Percentiles rank a stretch among this genome's conserved stretches.
Conservation (phyloP, 1,140 invertebrate species). For the Odontomachus brunneus region DNA sequence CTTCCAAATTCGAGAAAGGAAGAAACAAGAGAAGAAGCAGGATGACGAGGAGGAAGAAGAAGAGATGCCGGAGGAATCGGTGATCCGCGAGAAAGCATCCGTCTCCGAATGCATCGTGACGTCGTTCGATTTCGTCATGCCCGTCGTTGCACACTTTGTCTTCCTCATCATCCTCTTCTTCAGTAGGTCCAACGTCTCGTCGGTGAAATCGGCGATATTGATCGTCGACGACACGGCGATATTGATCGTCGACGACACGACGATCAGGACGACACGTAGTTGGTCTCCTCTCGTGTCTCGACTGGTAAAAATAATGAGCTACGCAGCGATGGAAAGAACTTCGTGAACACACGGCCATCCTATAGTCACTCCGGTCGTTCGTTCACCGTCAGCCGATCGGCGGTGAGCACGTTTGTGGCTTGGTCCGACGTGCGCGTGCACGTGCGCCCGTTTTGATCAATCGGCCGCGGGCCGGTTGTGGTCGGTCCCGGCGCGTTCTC, state of each 20-base stretch:
- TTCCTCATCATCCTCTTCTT: neutral
- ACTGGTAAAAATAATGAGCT: constrained; percentile 31
- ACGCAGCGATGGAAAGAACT: constrained; percentile 55
- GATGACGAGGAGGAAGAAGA: constrained; percentile 12
- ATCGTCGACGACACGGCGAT: constrained; percentile 22
- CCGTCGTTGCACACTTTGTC: constrained; percentile 6
- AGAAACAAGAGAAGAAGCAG: constrained; percentile 11
- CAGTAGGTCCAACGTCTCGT: constrained; percentile 8
- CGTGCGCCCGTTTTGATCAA: too few species aligned
- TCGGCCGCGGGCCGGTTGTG: constrained; percentile 13
- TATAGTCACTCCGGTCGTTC: constrained; percentile 77
- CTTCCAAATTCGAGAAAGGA: neutral
- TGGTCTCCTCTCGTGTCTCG: constrained; percentile 37
- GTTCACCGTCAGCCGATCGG: constrained; percentile 48
- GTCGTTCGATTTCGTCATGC: constrained; percentile 34
- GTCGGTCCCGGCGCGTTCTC: constrained; percentile 10
- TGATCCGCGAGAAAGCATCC: constrained; percentile 40
- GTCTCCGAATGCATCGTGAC: constrained; percentile 36
- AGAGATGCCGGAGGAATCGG: constrained; percentile 22
- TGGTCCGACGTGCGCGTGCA: constrained; percentile 45
- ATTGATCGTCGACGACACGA: too few species aligned
- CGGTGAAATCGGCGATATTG: neutral
- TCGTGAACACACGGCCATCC: constrained; percentile 82
- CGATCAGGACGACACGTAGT: constrained; percentile 11
- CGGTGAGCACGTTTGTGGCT: constrained; percentile 39